Evolutionary conservation across 2,113 vertebrate species (phyloP), one percentile per base, ranked within the genome.

Genomic region (Ovis canadensis): DNA sequence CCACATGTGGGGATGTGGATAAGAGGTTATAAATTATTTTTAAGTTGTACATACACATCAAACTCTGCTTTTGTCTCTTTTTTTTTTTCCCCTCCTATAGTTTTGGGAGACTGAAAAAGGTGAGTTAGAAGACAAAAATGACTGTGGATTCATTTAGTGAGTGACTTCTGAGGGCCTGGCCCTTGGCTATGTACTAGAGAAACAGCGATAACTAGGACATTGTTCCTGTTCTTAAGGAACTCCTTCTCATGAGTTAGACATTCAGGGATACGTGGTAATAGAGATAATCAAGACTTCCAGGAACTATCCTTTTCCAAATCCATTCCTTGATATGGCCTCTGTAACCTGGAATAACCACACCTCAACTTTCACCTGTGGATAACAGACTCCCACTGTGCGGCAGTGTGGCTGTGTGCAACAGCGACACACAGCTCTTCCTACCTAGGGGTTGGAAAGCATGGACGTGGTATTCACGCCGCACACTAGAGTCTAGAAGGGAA

Each of bases 1-100:
- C 59, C 67, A 92, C 62, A 62, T 40, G 59, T 64, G 19, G 91
- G 29, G 87, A 43, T 48, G 87, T 0, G 31, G 62, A 78, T 50
- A 40, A 89, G 31, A 92, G 87, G 67, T 85, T 54, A 27, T 71
- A 83, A 80, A 67, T 67, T 71, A 84, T 92, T 82, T 48, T n/a
- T 83, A 96, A 96, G 55, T 87, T 85, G 36, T 19, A 84, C 3
- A 40, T 19, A 50, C 27, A 57, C 3, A 90, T 52, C 57, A 60
- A 64, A 57, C 33, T 92, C 40, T 33, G 1, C 31, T 77, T 94
- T 92, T 84, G 16, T 88, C 48, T 89, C 21, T 43, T 23, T 31
- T 88, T 96, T 82, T n/a, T 29, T 16, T 0, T 5, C 14, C 50
- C 16, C 50, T 64, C 60, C n/a, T 91, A 60, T 21, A 94, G 88